These are phyloP conservation scores for Azemiops feae DNA, from an alignment of 2,113 vertebrate species.

Conservation along the genomic window DNA sequence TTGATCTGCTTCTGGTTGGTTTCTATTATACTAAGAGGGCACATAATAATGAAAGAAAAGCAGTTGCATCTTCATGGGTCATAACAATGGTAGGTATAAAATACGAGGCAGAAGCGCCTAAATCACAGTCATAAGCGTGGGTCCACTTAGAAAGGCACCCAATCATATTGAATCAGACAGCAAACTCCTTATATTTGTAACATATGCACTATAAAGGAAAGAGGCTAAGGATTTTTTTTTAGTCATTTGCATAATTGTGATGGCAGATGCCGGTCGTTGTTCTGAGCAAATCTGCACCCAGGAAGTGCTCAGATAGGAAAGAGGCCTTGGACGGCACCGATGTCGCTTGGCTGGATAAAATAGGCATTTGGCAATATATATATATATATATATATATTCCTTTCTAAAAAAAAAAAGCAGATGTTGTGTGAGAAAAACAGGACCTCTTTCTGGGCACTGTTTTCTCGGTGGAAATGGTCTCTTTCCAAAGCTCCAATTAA, in stretches of 20 bases:
- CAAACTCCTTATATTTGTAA: background rate
- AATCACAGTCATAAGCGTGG: background rate
- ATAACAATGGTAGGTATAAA: constrained; percentile 21
- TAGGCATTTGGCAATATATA: background rate
- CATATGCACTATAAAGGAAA: background rate
- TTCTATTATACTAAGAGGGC: constrained; percentile 30
- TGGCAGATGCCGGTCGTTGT: background rate
- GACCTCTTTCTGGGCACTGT: background rate
- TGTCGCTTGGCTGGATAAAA: background rate
- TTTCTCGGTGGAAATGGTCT: background rate
- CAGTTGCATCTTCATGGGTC: constrained; percentile 25
- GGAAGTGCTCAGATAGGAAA: background rate
- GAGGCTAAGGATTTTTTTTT: background rate
- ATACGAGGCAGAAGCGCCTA: background rate
- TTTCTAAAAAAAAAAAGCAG: background rate
- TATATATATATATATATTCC: no score
- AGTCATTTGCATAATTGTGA: background rate
- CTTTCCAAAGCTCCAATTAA: background rate
- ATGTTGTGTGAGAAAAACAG: background rate
- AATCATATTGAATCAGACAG: background rate
- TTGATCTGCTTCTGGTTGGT: constrained; percentile 14
- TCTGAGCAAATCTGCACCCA: background rate
- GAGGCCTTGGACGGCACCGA: background rate
- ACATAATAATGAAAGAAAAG: constrained; percentile 23
- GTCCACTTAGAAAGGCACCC: background rate